Percentiles rank a stretch among this genome's conserved stretches.
These are phyloP conservation scores for Eulemur mongoz DNA, from an alignment of 2,797 vertebrate genomes.

Conservation along the genomic window DNA sequence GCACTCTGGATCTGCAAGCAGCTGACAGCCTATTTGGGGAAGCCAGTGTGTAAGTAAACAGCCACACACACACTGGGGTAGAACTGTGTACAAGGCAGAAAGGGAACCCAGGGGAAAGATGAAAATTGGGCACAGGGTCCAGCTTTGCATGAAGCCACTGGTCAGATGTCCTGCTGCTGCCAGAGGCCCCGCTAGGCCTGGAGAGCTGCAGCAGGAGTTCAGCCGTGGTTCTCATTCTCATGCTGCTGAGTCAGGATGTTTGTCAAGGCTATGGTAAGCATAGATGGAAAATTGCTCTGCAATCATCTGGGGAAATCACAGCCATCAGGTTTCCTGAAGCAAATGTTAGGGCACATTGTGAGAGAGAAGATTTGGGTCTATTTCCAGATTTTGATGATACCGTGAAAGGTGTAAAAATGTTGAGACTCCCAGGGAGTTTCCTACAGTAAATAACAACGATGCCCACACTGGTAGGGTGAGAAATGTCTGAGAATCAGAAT, in stretches of 20 bases:
- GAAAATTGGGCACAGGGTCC: not conserved
- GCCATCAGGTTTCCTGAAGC: not conserved
- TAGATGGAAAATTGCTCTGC: rapidly evolving
- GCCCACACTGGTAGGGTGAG: not conserved
- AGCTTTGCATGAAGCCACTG: not conserved
- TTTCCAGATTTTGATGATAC: not conserved
- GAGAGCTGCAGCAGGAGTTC: rapidly evolving
- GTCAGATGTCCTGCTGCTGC: not conserved
- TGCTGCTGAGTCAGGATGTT: rapidly evolving
- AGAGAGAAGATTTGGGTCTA: not conserved
- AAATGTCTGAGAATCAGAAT: not conserved
- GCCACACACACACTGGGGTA: rapidly evolving
- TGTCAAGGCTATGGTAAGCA: not conserved
- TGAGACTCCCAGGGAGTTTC: not conserved
- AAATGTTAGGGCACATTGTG: not conserved
- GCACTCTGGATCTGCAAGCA: not conserved
- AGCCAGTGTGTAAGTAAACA: not conserved
- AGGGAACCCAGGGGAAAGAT: not conserved
- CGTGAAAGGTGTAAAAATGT: not conserved
- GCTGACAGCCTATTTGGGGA: not conserved
- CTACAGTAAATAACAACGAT: not conserved
- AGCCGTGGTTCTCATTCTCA: rapidly evolving
- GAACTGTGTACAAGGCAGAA: rapidly evolving
- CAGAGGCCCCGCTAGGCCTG: not conserved
- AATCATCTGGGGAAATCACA: not conserved